Evolutionary conservation across 53 echinoderm and acorn worm genomes (phyloP).

Genomic region (Holothuria scabra): DNA sequence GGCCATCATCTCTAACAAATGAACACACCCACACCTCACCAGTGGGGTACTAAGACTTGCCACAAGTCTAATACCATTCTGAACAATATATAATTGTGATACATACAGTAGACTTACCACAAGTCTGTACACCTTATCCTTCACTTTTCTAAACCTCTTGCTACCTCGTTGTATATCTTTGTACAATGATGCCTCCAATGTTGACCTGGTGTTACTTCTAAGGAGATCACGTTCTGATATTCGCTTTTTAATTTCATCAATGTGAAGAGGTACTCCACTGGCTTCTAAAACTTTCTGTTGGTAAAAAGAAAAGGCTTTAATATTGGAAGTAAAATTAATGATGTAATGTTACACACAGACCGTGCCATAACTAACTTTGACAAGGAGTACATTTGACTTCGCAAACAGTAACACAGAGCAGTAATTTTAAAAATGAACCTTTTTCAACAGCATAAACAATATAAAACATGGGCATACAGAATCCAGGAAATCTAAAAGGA

Average conservation of each 20-base stretch:
- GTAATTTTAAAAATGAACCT: too few relatives aligned
- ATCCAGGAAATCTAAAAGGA: too few relatives aligned
- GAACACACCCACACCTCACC: too few relatives aligned
- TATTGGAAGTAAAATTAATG: too few relatives aligned
- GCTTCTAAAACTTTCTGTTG: constrained; percentile 71
- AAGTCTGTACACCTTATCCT: constrained; percentile 77
- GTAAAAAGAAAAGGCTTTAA: not conserved
- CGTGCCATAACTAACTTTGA: not conserved
- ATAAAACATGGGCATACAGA: too few relatives aligned
- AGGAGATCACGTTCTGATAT: constrained; percentile 79
- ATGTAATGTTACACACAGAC: not conserved
- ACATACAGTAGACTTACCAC: constrained; percentile 66
- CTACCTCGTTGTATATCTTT: constrained; percentile 89
- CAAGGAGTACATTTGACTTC: not conserved
- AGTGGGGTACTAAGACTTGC: too few relatives aligned
- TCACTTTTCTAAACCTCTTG: constrained; percentile 79
- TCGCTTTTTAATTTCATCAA: constrained; percentile 88
- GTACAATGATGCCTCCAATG: constrained; percentile 80
- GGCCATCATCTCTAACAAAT: too few relatives aligned
- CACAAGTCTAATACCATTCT: too few relatives aligned
- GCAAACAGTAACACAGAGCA: too few relatives aligned
- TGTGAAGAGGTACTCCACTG: constrained; percentile 69
- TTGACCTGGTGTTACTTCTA: constrained; percentile 78
- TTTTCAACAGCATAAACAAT: too few relatives aligned
- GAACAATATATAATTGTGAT: too few relatives aligned